Evolutionary conservation across 92 coral and sea anemone genomes (phyloP), one percentile per base, ranked within the genome.

Genomic region (Siderastrea radians): DNA sequence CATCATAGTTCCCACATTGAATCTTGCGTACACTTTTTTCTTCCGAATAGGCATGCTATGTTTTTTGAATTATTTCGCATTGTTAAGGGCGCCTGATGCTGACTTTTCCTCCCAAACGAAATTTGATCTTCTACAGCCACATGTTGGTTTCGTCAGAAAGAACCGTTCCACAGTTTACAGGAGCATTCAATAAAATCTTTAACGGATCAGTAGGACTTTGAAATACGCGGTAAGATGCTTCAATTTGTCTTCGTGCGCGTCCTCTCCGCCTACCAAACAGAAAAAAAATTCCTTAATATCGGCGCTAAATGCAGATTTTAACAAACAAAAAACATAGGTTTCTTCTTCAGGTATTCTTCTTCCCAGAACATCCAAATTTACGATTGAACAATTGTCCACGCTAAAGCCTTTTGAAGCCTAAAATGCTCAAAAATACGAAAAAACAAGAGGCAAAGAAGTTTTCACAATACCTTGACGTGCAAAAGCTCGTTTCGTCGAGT

Each of bases 91-190:
- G 50, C 46, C 73, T 68, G 50, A 68, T 68, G 73, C 50, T 68
- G 73, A 68, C 51, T 43, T 68, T 90, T 84, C 86, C 75, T 85
- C 81, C 75, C 73, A 90, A 83, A 65, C 84, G 77, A 52, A 45
- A 38, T 13, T 76, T 71, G 75, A 86, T 80, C 87, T 84, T 90
- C 10, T 58, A 68, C 75, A 90, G 80, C 93, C 90, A 90, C 51
- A 86, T 70, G 51, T 59, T 84, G 67, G 79, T 79, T 80, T 90
- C 87, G 19, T 69, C 85, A 49, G 26, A 58, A 57, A 90, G 78
- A 17, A 80, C 70, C 61, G 78, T 58, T 52, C 86, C 74, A 90
- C 93, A 90, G 85, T 90, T 90, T 46, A 86, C 76, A 54, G 76
- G 77, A 69, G 26, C 76, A 55, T 86, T 86, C 65, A 78, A 74